Evolutionary conservation across 2,113 vertebrate genomes (phyloP).

Genomic region (Pangasianodon gigas): DNA sequence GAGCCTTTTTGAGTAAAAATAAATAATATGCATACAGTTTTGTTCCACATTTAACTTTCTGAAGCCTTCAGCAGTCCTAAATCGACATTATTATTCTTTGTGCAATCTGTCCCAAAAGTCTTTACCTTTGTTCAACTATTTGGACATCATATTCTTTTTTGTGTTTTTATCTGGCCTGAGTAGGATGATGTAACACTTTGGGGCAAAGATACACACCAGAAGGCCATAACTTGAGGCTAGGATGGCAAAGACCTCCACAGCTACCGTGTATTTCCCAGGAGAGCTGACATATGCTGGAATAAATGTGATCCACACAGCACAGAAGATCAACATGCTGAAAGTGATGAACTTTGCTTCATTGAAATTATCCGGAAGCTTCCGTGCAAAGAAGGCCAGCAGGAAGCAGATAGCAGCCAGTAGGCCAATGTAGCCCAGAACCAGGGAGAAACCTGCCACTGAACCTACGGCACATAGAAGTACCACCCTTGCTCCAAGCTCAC

Average conservation of each 20-base stretch:
- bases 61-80: neutral
- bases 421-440: conserved; percentile 68
- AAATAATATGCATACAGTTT: neutral
- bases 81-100: neutral
- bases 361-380: conserved; percentile 71
- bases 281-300: conserved; percentile 72
- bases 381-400: conserved; percentile 68
- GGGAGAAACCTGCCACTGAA: conserved; percentile 62
- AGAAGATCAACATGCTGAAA: conserved; percentile 76
- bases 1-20: neutral
- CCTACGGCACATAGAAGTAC: conserved; percentile 64
- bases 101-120: neutral
- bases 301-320: conserved; percentile 70
- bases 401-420: conserved; percentile 66
- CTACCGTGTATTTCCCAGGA: conserved; percentile 71
- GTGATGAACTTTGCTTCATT: conserved; percentile 70
- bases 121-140: conserved; percentile 10
- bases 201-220: conserved; percentile 66
- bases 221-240: conserved; percentile 75
- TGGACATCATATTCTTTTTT: conserved; percentile 66
- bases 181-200: conserved; percentile 73
- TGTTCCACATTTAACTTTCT: neutral
- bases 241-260: conserved; percentile 73
- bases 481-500: conserved; percentile 35
- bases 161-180: conserved; percentile 70